phyloP scores from a whole-genome alignment of 1,140 invertebrate genomes.

The Habropoda laboriosa region DNA sequence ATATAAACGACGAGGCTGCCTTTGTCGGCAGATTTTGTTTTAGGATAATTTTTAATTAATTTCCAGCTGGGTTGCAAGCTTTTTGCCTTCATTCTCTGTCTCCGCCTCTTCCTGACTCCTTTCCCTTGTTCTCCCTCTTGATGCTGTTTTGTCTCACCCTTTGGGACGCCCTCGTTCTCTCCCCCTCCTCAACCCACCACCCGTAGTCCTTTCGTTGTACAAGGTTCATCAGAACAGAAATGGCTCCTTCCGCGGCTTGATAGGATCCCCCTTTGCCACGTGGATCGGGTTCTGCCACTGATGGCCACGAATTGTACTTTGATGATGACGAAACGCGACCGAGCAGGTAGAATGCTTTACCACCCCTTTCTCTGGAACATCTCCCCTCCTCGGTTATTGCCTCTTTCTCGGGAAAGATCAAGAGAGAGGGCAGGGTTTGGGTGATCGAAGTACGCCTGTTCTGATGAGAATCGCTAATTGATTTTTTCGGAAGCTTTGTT shows the following conservation, averaged over 20 bases:
- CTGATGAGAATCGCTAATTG: constrained; percentile 41
- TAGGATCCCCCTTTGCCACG: constrained; percentile 12
- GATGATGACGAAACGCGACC: constrained; percentile 54
- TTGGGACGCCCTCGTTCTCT: not conserved
- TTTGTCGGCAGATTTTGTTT: constrained; percentile 65
- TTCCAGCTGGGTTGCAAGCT: not conserved
- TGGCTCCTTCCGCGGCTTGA: constrained; percentile 46
- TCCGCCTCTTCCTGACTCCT: not conserved
- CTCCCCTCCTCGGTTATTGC: constrained; percentile 36
- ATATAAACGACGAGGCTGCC: not conserved
- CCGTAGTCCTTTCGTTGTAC: not conserved
- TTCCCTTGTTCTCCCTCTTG: constrained; percentile 12
- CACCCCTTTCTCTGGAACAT: not conserved
- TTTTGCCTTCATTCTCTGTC: not conserved
- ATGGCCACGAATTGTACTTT: constrained; percentile 53
- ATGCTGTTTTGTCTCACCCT: constrained; percentile 31
- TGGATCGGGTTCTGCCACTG: constrained; percentile 15
- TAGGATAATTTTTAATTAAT: constrained; percentile 69
- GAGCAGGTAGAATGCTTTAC: constrained; percentile 41
- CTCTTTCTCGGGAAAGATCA: not conserved
- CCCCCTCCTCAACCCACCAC: not conserved
- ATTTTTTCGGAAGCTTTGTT: constrained; percentile 40
- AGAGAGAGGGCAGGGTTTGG: not conserved
- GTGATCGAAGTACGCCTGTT: not conserved
- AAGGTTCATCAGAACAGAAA: constrained; percentile 45